Conservation (phyloP, 30 jellyfish, hydroid and myxozoan species). For the Aurelia sp. region DNA sequence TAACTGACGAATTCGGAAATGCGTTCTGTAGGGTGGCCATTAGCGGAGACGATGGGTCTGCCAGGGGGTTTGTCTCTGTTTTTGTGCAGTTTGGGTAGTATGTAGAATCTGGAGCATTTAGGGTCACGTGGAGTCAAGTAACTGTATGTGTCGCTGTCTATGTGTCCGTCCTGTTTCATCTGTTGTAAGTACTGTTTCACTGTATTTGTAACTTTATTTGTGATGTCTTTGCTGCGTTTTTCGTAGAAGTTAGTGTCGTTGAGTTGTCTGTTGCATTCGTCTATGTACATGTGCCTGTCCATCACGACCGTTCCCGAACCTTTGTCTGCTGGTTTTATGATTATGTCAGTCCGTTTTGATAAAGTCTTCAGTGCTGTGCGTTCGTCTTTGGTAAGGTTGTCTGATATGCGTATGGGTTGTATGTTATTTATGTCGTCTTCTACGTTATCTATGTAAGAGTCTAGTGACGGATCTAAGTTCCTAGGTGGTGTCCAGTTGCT, state of each 20-base stretch:
- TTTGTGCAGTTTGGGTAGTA: conserved; percentile 21
- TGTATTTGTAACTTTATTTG: conserved; percentile 20
- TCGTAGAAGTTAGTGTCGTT: conserved; percentile 25
- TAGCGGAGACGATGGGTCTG: conserved; percentile 30
- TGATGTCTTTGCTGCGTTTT: conserved; percentile 19
- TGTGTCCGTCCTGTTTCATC: conserved; percentile 12
- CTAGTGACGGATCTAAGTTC: background rate
- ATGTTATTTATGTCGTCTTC: background rate
- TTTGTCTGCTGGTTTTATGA: too few species aligned
- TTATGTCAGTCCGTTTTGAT: too few species aligned
- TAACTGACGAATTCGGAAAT: conserved; percentile 36
- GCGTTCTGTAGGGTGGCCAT: conserved; percentile 37
- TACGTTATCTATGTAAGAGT: background rate
- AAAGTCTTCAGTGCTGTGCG: too few species aligned
- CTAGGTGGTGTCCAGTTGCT: conserved; percentile 2
- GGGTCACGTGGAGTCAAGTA: conserved; percentile 3
- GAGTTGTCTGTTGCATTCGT: conserved; percentile 27
- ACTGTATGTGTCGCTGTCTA: conserved; percentile 27
- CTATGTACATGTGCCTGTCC: background rate
- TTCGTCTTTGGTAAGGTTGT: background rate
- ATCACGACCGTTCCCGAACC: background rate
- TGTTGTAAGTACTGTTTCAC: conserved; percentile 13
- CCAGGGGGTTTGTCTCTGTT: background rate
- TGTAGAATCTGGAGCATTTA: conserved; percentile 17
- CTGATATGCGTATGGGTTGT: background rate